Evolutionary conservation across 2,888 invertebrate species (phyloP), one percentile per base, ranked within the genome.

Genomic region (Adelognathus sp.): DNA sequence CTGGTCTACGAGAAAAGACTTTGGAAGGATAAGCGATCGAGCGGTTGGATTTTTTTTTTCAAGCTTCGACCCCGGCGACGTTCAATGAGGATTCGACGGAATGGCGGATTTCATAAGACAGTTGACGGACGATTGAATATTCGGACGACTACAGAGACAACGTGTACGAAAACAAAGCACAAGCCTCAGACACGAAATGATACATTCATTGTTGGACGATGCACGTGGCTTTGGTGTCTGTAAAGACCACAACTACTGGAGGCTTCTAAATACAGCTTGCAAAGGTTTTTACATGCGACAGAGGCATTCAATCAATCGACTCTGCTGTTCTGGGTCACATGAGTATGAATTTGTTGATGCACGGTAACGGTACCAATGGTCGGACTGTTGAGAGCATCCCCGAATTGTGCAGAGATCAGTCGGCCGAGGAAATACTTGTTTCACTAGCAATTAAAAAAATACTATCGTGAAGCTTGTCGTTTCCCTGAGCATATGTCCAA

Each of bases 1-100:
- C 31, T 71, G 71, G 41, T 72, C 71, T 41, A 63, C 63, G 71
- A 72, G 63, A 54, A 72, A 72, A 52, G 60, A 71, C 50, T 71
- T 27, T 61, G 29, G 33, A 39, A 39, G 39, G 29, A 36, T 18
- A 63, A 63, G 60, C 54, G 21, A 44, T 31, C 54, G 63, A 54
- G 52, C 61, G 50, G 52, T 71, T n/a, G n/a, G 39, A 44, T 11
- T 31, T 27, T 24, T 39, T n/a, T 24, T 33, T 33, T 44, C 31
- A 21, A 27, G 2, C 71, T 41, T 41, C 7, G 33, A 24, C 44
- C 46, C 58, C 54, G 63, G 58, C 27, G 71, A 72, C 71, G 52
- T 72, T 72, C 71, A 72, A 46, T 56, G 56, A 64, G 27, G 58
- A 41, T 52, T 46, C 11, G 9, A 21, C n/a, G 39, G 39, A 50